These are phyloP conservation scores for Synergus umbraculus DNA, from an alignment of 2,888 invertebrate species.

Conservation along the genomic window DNA sequence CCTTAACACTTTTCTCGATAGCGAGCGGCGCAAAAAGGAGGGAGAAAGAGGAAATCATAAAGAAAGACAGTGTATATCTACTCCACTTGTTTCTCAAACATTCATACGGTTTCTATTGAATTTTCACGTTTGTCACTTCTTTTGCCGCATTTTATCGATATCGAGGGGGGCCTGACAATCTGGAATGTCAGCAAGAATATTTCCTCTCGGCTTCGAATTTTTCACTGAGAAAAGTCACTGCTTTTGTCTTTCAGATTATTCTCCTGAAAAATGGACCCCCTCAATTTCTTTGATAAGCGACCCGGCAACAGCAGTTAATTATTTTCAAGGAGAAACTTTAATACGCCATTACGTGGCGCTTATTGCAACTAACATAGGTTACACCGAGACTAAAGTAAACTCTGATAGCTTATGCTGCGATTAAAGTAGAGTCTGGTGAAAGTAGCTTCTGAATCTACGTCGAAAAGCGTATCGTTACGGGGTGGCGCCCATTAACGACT, in stretches of 20 bases:
- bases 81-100: constrained; percentile 7
- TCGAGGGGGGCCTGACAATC: no score
- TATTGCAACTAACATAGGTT: constrained; percentile 49
- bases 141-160: neutral
- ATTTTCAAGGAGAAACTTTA: constrained; percentile 36
- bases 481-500: constrained; percentile 66
- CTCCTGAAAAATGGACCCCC: constrained; percentile 13
- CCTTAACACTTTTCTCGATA: constrained; percentile 55
- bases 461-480: constrained; percentile 57
- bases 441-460: constrained; percentile 43
- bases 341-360: constrained; percentile 42
- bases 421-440: constrained; percentile 44
- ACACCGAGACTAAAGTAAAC: constrained; percentile 44
- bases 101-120: neutral
- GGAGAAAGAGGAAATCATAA: constrained; percentile 49
- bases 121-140: neutral
- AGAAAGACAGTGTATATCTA: constrained; percentile 27
- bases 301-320: neutral
- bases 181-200: neutral
- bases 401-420: constrained; percentile 48
- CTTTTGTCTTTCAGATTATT: no score
- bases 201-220: neutral
- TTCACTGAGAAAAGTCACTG: no score
- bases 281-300: neutral
- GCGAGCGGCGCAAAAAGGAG: constrained; percentile 46